A percentile compares a stretch with the other conserved stretches of the same genome.
Conservation (phyloP, 2,113 vertebrate species). For the Sinocyclocheilus anshuiensis region DNA sequence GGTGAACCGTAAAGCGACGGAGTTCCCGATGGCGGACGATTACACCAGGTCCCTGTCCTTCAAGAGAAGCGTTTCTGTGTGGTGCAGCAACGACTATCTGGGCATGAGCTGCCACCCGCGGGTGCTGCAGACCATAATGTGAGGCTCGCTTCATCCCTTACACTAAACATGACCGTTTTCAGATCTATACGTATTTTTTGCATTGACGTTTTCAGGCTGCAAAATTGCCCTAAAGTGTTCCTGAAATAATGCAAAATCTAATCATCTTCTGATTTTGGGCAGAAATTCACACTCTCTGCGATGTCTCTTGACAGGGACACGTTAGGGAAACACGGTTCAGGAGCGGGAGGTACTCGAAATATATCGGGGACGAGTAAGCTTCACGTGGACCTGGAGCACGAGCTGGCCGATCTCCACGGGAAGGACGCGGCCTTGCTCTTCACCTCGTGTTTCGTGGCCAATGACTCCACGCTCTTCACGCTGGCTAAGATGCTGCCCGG, state of each 20-base stretch:
- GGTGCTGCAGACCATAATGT: slow-evolving; percentile 88
- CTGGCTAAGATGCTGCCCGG: slow-evolving; percentile 94
- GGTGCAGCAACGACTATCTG: slow-evolving; percentile 98
- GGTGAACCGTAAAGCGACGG: slow-evolving; percentile 85
- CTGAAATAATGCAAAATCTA: too few relatives aligned
- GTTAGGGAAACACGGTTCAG: slow-evolving; percentile 89
- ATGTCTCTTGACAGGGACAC: slow-evolving; percentile 78
- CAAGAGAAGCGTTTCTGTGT: slow-evolving; percentile 90
- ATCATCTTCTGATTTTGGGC: not conserved
- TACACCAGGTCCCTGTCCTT: slow-evolving; percentile 81
- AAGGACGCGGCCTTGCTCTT: slow-evolving; percentile 94
- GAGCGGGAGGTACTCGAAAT: slow-evolving; percentile 95
- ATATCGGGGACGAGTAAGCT: slow-evolving; percentile 98
- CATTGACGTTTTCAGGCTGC: too few relatives aligned
- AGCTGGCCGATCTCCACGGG: slow-evolving; percentile 91
- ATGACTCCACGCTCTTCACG: slow-evolving; percentile 97
- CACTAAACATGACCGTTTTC: too few relatives aligned
- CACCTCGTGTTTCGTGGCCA: slow-evolving; percentile 96
- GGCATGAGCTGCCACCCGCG: slow-evolving; percentile 96
- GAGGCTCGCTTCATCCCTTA: slow-evolving; percentile 61
- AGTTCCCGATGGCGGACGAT: slow-evolving; percentile 95
- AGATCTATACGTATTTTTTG: too few relatives aligned
- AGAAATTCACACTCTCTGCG: not conserved
- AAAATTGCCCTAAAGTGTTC: too few relatives aligned
- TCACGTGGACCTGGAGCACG: slow-evolving; percentile 91